Evolutionary conservation across 2,797 vertebrate genomes (phyloP).

Genomic region (Sphaeramia orbicularis): DNA sequence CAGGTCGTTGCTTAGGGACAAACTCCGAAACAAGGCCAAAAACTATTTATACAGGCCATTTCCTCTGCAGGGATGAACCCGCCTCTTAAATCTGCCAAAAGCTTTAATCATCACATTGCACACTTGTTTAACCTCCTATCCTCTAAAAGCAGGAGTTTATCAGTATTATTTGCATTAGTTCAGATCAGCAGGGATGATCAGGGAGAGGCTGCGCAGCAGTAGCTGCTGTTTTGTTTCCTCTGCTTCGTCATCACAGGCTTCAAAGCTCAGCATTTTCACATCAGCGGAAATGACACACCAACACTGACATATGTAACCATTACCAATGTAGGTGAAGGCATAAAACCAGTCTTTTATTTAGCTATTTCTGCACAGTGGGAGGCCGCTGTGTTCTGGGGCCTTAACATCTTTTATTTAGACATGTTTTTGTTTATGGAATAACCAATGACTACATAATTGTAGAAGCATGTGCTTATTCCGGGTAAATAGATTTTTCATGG

Average conservation of each 20-base stretch:
- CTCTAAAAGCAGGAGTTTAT: conserved; percentile 1
- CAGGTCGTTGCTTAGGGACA: conserved; percentile 49
- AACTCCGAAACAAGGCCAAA: conserved; percentile 26
- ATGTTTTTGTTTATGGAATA: conserved; percentile 57
- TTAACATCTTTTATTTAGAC: conserved; percentile 32
- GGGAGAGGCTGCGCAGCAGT: conserved; percentile 16
- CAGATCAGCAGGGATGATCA: conserved; percentile 11
- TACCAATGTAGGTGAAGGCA: conserved; percentile 29
- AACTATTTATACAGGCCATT: conserved; percentile 63
- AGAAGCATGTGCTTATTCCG: conserved; percentile 26
- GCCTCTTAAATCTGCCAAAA: conserved; percentile 34
- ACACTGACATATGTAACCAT: conserved; percentile 26
- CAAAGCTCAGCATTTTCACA: conserved; percentile 39
- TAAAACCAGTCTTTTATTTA: conserved; percentile 46
- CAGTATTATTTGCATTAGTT: not conserved
- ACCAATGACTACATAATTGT: conserved; percentile 52
- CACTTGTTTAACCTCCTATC: conserved; percentile 41
- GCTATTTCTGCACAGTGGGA: conserved; percentile 33
- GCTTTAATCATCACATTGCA: conserved; percentile 10
- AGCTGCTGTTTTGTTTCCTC: conserved; percentile 1
- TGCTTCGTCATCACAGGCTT: conserved; percentile 19
- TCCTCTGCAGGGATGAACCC: conserved; percentile 54
- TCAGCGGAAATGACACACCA: conserved; percentile 21
- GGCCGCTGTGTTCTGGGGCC: conserved; percentile 19
- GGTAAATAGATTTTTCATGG: too few species aligned